These are phyloP conservation scores for Xestoiulus laeticollis DNA, from an alignment of 2,888 invertebrate species.

Conservation along the genomic window DNA sequence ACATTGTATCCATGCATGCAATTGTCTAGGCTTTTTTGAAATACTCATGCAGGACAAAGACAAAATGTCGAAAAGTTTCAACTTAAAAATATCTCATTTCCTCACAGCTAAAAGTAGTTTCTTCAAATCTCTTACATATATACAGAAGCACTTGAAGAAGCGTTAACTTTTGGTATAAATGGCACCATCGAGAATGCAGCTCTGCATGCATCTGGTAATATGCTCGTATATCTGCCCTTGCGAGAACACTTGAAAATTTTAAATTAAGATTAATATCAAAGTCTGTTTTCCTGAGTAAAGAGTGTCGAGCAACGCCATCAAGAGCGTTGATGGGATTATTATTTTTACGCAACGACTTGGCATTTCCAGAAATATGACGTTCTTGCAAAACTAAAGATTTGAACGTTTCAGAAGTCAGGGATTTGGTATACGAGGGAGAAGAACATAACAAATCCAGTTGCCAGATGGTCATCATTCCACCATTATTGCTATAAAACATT, in stretches of 20 bases:
- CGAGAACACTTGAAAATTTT: constrained; percentile 36
- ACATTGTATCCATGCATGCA: not conserved
- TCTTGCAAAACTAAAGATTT: not conserved
- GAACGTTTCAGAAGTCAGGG: not conserved
- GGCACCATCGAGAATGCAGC: not conserved
- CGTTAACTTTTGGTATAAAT: not conserved
- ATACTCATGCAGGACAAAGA: not conserved
- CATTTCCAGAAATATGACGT: not conserved
- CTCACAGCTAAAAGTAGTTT: not conserved
- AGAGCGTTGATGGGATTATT: not conserved
- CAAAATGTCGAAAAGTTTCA: not conserved
- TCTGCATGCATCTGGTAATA: not conserved
- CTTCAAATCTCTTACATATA: not conserved
- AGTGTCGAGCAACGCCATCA: not conserved
- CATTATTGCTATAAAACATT: not conserved
- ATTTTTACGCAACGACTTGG: not conserved
- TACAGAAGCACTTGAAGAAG: not conserved
- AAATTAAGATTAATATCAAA: constrained; percentile 35
- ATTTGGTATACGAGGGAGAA: not conserved
- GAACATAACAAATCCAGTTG: not conserved
- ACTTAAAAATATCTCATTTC: not conserved
- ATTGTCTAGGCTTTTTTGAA: not conserved
- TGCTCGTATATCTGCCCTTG: not conserved
- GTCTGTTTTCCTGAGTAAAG: not conserved
- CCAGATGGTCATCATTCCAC: not conserved